phyloP scores from a whole-genome alignment of 1,140 invertebrate species.

The Paralvinella palmiformis region DNA sequence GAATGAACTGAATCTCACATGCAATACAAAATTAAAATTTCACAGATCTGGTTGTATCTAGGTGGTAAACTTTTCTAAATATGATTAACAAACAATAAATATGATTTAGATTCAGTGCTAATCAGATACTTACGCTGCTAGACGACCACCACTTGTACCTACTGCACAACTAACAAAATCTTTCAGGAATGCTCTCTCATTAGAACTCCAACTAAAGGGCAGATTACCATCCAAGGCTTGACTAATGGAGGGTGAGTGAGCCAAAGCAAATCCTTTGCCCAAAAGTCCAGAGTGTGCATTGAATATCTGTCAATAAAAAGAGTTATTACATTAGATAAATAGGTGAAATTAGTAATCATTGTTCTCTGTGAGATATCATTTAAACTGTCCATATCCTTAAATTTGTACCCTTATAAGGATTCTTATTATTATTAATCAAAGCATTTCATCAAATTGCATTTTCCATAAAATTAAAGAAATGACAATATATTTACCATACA shows the following conservation, averaged over 20 bases:
- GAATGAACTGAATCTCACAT: too few relatives aligned
- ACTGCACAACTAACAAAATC: constrained; percentile 83
- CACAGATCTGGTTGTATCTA: too few relatives aligned
- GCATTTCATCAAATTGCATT: too few relatives aligned
- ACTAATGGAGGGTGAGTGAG: constrained; percentile 74
- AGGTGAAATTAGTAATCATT: too few relatives aligned
- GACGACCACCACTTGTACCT: constrained; percentile 80
- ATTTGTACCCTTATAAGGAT: too few relatives aligned
- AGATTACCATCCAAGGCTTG: constrained; percentile 86
- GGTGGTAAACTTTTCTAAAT: too few relatives aligned
- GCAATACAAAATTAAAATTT: too few relatives aligned
- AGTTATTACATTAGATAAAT: not conserved
- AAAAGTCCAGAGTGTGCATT: constrained; percentile 68
- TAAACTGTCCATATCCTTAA: too few relatives aligned
- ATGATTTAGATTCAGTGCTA: not conserved
- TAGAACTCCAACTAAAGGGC: constrained; percentile 70
- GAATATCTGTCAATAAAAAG: constrained; percentile 54
- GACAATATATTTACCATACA: too few relatives aligned
- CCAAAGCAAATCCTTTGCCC: constrained; percentile 81
- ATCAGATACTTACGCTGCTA: constrained; percentile 57
- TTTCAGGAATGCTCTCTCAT: constrained; percentile 86
- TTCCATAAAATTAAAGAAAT: too few relatives aligned
- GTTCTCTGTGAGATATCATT: too few relatives aligned
- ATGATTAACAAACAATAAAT: not conserved
- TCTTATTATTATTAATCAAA: too few relatives aligned